Evolutionary conservation across 2,888 invertebrate genomes (phyloP).

Genomic region (Dicyrtoma fusca): DNA sequence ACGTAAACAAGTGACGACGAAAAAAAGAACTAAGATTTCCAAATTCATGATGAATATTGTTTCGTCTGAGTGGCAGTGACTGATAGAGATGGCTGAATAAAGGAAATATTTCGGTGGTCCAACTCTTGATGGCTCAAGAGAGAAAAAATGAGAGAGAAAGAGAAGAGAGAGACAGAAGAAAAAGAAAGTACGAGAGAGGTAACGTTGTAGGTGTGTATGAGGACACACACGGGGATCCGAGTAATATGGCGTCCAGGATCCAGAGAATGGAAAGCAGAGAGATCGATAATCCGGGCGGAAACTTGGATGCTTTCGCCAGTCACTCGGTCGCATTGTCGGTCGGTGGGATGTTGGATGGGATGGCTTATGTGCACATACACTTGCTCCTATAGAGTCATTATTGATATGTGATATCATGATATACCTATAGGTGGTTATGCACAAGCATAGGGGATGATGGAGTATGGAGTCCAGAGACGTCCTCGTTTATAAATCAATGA

Average conservation of each 20-base stretch:
- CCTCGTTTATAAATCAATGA: too few species aligned
- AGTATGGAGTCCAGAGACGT: too few species aligned
- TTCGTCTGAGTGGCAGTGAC: constrained; percentile 18
- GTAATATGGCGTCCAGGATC: constrained; percentile 20
- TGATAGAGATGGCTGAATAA: not conserved
- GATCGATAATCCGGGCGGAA: constrained; percentile 34
- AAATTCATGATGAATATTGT: constrained; percentile 29
- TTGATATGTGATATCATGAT: too few species aligned
- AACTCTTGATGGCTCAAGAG: not conserved
- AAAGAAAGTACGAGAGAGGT: constrained; percentile 15
- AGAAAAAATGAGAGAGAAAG: constrained; percentile 3
- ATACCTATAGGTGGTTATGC: too few species aligned
- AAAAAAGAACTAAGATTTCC: constrained; percentile 29
- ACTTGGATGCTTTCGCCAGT: constrained; percentile 8
- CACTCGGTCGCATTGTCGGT: not conserved
- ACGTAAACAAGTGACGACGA: constrained; percentile 23
- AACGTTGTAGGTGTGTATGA: not conserved
- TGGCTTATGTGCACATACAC: too few species aligned
- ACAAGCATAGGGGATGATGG: too few species aligned
- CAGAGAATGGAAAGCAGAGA: constrained; percentile 2
- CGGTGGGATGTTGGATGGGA: constrained; percentile 1
- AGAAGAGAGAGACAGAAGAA: constrained; percentile 11
- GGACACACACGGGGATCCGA: constrained; percentile 5
- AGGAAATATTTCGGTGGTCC: not conserved
- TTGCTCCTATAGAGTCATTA: too few species aligned